Conservation (phyloP, 2,797 vertebrate genomes). For the Melopsittacus undulatus region DNA sequence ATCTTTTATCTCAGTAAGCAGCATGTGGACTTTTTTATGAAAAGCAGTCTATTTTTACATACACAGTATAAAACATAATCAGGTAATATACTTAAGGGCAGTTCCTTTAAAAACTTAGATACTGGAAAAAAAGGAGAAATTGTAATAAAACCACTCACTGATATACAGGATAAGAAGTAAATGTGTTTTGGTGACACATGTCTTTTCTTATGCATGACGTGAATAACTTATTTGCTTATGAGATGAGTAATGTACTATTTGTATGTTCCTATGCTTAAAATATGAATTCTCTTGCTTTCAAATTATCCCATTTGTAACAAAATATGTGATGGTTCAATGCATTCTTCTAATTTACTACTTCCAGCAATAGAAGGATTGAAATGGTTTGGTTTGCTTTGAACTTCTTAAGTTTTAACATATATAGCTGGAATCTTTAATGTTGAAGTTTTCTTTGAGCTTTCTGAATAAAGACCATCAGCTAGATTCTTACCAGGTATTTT, state of each 20-base stretch:
- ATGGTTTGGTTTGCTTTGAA: background rate
- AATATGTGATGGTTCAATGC: background rate
- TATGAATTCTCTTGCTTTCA: background rate
- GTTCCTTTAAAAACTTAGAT: background rate
- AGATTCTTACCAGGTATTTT: background rate
- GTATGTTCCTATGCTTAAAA: background rate
- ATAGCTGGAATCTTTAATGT: background rate
- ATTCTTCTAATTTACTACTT: background rate
- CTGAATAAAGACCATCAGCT: background rate
- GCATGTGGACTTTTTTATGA: background rate
- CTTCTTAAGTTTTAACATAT: background rate
- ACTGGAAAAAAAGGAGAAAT: background rate
- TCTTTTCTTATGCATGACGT: background rate
- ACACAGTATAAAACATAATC: background rate
- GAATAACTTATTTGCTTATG: constrained; percentile 1
- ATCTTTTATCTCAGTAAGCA: background rate
- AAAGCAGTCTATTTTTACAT: background rate
- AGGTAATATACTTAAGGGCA: background rate
- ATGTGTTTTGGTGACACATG: background rate
- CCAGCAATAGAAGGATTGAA: background rate
- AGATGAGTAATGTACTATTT: background rate
- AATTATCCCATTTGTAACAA: background rate
- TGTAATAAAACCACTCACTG: background rate
- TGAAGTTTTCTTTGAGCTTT: background rate
- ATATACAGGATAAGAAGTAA: background rate